These are phyloP conservation scores for Calidris pygmaea DNA, from an alignment of 2,113 vertebrate species.

Conservation along the genomic window DNA sequence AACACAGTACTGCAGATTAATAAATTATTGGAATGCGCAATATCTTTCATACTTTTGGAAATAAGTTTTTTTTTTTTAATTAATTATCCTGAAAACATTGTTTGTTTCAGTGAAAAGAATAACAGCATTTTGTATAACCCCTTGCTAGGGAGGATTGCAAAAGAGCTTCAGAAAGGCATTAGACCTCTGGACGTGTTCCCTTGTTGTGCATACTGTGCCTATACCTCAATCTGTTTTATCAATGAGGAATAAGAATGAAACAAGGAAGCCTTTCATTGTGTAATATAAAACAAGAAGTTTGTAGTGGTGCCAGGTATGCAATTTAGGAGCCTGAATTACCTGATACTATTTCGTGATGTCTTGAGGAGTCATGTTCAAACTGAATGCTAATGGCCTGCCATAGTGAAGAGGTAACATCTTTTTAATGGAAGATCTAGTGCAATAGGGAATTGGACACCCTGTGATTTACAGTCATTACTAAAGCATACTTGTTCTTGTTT, in stretches of 20 bases:
- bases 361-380: not conserved
- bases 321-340: not conserved
- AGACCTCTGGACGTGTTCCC: not conserved
- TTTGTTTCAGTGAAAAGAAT: slow-evolving; percentile 1
- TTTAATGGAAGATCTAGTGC: not conserved
- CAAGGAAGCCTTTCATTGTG: not conserved
- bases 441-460: not conserved
- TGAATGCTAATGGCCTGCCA: not conserved
- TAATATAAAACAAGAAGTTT: not conserved
- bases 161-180: not conserved
- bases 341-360: not conserved
- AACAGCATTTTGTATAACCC: not conserved
- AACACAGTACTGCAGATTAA: not conserved
- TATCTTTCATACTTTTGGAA: slow-evolving; percentile 20
- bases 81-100: not conserved
- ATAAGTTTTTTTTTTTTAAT: not conserved
- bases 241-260: not conserved
- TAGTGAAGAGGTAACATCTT: not conserved
- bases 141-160: not conserved
- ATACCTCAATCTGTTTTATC: not conserved
- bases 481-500: not conserved
- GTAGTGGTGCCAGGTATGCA: not conserved
- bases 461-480: not conserved
- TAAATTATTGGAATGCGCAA: slow-evolving; percentile 25
- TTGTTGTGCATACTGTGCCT: not conserved